Evolutionary conservation across 2,113 vertebrate genomes (phyloP).

Genomic region (Pseudorectes ferrugineus): DNA sequence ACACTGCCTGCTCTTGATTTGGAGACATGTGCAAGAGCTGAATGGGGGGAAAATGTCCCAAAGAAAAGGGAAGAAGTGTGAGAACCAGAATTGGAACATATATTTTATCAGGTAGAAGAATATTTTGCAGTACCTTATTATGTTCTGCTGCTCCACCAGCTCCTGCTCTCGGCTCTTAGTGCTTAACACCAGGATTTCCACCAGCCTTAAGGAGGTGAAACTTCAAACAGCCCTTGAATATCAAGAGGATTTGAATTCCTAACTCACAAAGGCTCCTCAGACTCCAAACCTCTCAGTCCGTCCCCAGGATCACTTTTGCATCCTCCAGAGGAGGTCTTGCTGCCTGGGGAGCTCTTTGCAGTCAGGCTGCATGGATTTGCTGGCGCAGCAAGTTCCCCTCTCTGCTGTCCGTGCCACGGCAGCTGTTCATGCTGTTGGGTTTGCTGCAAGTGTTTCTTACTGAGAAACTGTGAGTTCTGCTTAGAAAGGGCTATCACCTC

Average conservation of each 20-base stretch:
- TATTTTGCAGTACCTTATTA: not conserved
- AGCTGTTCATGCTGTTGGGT: not conserved
- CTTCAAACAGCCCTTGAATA: not conserved
- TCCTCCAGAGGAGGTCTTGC: not conserved
- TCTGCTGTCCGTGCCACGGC: not conserved
- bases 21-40: not conserved
- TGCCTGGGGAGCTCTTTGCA: not conserved
- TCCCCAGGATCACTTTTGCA: not conserved
- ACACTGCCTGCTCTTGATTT: not conserved
- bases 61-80: not conserved
- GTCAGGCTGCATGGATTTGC: fast-evolving
- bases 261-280: not conserved
- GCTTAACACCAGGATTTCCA: not conserved
- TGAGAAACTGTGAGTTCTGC: not conserved
- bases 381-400: not conserved
- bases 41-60: not conserved
- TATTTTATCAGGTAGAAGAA: not conserved
- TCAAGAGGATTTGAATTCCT: not conserved
- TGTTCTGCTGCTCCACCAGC: not conserved
- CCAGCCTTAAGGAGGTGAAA: not conserved
- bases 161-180: fast-evolving
- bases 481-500: fast-evolving
- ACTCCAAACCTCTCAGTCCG: not conserved
- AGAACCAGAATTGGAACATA: not conserved
- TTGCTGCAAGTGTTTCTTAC: not conserved